Evolutionary conservation across 1,140 invertebrate species (phyloP), one percentile per base, ranked within the genome.

Genomic region (Aphaenogaster floridana): DNA sequence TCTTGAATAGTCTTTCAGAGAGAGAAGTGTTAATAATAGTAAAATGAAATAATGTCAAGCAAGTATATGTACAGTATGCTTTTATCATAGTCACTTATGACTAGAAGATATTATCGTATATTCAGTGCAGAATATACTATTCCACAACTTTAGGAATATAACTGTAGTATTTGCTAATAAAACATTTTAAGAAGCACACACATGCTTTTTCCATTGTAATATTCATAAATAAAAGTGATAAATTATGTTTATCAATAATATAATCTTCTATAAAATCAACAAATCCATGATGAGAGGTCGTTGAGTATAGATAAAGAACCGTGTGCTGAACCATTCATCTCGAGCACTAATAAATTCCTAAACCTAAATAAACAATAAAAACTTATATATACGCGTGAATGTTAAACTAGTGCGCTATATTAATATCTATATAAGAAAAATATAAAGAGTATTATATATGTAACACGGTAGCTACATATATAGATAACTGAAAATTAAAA

Each of bases 101-200:
- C 89, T 91, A 91, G 86, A 91, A 88, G n/a, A 87, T 57, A 77
- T 79, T n/a, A 74, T 48, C 6, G 36, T 59, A 86, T 39, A 86
- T 80, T 86, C 72, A 52, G 21, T 45, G 13, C 17, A 68, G 54
- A 68, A 88, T 76, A 52, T 76, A 59, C n/a, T 42, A 28, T 61
- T 42, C n/a, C n/a, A 48, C 21, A 88, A 34, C 45, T 66, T 79
- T 9, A 77, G 61, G 36, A 21, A 45, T 79, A 63, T 63, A 66
- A 61, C 11, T 59, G 76, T 86, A 71, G 11, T 61, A 86, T 52
- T 71, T 63, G 36, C 28, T 48, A 69, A 54, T 15, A 80, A 48
- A 68, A 79, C 11, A 64, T 21, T 81, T 84, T 48, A 52, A 81
- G 21, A 52, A 81, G 59, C 52, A 86, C 42, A 21, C 36, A 21